Conservation (phyloP, 2,888 invertebrate species). For the Nomada goodeniana region DNA sequence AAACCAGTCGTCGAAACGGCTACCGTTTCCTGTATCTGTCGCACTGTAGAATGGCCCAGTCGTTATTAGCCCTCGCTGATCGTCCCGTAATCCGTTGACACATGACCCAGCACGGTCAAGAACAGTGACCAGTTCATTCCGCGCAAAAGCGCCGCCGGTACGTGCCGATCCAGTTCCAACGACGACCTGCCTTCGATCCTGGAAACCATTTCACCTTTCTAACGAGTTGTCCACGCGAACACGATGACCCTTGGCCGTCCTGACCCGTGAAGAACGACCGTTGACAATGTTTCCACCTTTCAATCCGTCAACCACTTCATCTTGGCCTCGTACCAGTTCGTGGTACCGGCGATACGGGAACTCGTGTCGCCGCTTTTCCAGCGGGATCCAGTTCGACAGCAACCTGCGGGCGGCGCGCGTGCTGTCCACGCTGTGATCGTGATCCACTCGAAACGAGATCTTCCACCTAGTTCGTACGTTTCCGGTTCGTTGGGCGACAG, state of each 20-base stretch:
- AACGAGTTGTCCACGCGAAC: slow-evolving; percentile 72
- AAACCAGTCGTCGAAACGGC: slow-evolving; percentile 32
- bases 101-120: slow-evolving; percentile 56
- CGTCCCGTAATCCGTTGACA: slow-evolving; percentile 77
- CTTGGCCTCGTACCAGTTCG: slow-evolving; percentile 15
- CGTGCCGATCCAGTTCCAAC: slow-evolving; percentile 62
- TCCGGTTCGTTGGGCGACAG: slow-evolving; percentile 58
- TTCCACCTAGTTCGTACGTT: slow-evolving; percentile 29
- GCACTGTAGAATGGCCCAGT: slow-evolving; percentile 18
- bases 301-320: slow-evolving; percentile 44
- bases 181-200: slow-evolving; percentile 43
- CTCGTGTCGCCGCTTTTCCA: slow-evolving; percentile 16
- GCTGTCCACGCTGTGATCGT: slow-evolving; percentile 62
- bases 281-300: slow-evolving; percentile 62
- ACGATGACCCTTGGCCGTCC: slow-evolving; percentile 57
- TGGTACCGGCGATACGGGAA: slow-evolving; percentile 45
- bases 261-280: slow-evolving; percentile 63
- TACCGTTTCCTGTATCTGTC: slow-evolving; percentile 35
- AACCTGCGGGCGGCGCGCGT: slow-evolving; percentile 70
- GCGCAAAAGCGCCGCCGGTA: slow-evolving; percentile 37
- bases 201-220: slow-evolving; percentile 61
- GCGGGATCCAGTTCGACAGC: slow-evolving; percentile 45
- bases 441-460: slow-evolving; percentile 56
- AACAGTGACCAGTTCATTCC: slow-evolving; percentile 33
- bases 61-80: slow-evolving; percentile 74